A percentile compares a stretch with the other conserved stretches of the same genome.
Conservation (phyloP, 2,113 vertebrate species). For the Leucosticte australis region DNA sequence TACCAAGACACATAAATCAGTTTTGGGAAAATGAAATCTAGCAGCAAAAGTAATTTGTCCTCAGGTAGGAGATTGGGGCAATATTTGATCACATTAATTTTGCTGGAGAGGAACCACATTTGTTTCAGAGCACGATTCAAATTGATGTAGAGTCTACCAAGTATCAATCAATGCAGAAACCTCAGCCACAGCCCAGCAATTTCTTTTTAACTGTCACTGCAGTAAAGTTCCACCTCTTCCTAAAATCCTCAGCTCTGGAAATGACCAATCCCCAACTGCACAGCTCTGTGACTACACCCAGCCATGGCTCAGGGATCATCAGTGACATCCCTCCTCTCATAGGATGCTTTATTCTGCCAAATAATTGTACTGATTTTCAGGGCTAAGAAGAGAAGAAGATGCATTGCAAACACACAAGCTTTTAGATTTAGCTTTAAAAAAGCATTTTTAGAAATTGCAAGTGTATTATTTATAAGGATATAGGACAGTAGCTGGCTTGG, state of each 20-base stretch:
- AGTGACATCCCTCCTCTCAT: background rate
- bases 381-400: background rate
- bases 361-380: background rate
- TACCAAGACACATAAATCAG: background rate
- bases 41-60: slow-evolving; percentile 23
- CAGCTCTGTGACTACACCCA: background rate
- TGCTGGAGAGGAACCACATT: background rate
- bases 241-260: background rate
- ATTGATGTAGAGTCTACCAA: background rate
- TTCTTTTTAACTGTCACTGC: background rate
- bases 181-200: background rate
- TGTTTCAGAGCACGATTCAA: background rate
- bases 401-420: background rate
- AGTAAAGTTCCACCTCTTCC: background rate
- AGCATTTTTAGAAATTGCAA: background rate
- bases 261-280: background rate
- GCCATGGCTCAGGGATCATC: accelerated
- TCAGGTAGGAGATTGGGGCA: background rate
- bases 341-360: background rate
- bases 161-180: background rate
- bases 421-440: background rate
- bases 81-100: slow-evolving; percentile 27
- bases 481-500: background rate
- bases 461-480: background rate
- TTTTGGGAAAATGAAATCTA: slow-evolving; percentile 10